Evolutionary conservation across 1,140 invertebrate genomes (phyloP), one percentile per base, ranked within the genome.

Genomic region (Magallana ariakensis): DNA sequence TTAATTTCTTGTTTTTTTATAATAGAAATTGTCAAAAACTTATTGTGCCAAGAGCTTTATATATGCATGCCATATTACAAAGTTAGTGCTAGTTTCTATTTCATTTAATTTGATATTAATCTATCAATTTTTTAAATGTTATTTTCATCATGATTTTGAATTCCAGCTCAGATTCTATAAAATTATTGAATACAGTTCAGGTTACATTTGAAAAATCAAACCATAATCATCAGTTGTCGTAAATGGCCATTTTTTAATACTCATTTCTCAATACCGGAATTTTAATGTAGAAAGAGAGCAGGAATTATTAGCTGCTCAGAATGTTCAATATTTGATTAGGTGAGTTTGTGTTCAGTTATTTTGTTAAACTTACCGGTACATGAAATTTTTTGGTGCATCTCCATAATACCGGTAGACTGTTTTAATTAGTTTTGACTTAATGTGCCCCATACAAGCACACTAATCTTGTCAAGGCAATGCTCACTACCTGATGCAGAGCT

Each of bases 151-250:
- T 75, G 66, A 75, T 75, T 75, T 75, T 75, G 66, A 75, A 75
- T 75, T 75, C 66, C 66, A 75, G 22, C 9, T 3, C 66, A 75
- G 66, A 75, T 22, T 33, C 33, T 75, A 75, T 11, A 33, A 46
- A 75, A 75, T 22, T 19, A 75, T 75, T 13, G 6, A 26, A 10
- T 75, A 75, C 66, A 75, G 26, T 75, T 75, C 66, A 75, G 66
- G 66, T 75, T 33, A 10, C 11, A 70, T 70, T 75, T 75, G 5
- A 75, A 26, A 75, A 26, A 13, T 75, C 66, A 75, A 22, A 6
- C 33, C 5, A 26, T 16, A 16, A 62, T 33, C 3, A 10, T 75
- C 66, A 75, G 22, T 33, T 22, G 22, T 26, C 22, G 26, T 11
- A 75, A 33, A 33, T 16, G 19, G 58, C 5, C 66, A 75, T 75